A percentile compares a stretch with the other conserved stretches of the same genome.
phyloP scores from a whole-genome alignment of 2,113 vertebrate species.

The Percopsis transmontana region DNA sequence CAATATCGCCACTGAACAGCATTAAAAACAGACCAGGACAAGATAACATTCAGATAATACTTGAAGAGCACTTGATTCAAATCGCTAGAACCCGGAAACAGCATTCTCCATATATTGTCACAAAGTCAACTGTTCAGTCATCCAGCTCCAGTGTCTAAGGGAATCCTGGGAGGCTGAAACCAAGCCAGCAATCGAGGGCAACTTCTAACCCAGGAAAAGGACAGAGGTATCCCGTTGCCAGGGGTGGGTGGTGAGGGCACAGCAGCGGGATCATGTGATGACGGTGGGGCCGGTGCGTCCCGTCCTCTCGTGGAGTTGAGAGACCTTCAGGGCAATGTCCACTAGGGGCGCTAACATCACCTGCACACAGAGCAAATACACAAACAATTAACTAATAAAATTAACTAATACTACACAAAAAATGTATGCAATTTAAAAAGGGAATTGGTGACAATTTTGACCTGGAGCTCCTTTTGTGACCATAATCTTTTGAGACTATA shows the following conservation, averaged over 20 bases:
- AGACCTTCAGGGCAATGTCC: conserved; percentile 91
- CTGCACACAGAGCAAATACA: conserved; percentile 70
- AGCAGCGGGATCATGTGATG: conserved; percentile 85
- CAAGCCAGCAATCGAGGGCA: conserved; percentile 42
- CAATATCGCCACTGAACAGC: conserved; percentile 8
- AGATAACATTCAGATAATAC: conserved; percentile 18
- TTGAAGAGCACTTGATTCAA: conserved; percentile 5
- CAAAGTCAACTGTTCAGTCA: background rate
- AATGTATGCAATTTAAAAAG: background rate
- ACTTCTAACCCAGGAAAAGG: conserved; percentile 31
- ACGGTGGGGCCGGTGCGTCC: conserved; percentile 90
- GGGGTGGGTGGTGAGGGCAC: conserved; percentile 30
- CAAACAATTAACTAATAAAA: no score
- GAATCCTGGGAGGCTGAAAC: conserved; percentile 14
- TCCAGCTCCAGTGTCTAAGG: conserved; percentile 28
- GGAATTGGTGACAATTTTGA: no score
- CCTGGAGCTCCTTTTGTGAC: no score
- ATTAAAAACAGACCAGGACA: conserved; percentile 30
- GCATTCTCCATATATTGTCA: conserved; percentile 14
- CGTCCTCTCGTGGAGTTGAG: conserved; percentile 88
- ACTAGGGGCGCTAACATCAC: conserved; percentile 95
- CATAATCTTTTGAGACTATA: no score
- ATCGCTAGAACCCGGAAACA: background rate
- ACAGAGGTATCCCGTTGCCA: conserved; percentile 49
- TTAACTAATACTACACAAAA: no score